phyloP scores from a whole-genome alignment of 1,140 invertebrate genomes.

The Grapholita molesta region DNA sequence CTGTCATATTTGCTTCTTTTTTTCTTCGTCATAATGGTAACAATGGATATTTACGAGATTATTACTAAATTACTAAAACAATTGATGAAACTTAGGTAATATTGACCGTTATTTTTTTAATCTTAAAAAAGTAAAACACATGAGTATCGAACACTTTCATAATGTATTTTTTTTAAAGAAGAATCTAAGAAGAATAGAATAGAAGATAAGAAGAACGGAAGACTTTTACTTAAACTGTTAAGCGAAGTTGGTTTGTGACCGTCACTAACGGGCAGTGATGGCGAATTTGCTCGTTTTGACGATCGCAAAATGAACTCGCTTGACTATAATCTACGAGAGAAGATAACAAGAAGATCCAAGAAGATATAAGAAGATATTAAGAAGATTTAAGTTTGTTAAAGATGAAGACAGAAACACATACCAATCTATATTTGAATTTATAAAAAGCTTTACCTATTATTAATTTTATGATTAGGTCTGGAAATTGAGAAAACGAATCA shows the following conservation, averaged over 20 bases:
- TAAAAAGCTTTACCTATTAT: too few species aligned
- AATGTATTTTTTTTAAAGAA: too few species aligned
- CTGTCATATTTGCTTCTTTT: too few species aligned
- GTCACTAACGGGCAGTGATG: conserved; percentile 78
- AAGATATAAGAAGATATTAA: neutral
- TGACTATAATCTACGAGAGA: conserved; percentile 54
- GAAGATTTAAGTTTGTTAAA: neutral
- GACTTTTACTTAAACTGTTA: conserved; percentile 45
- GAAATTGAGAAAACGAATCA: too few species aligned
- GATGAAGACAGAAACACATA: neutral
- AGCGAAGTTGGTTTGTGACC: conserved; percentile 80
- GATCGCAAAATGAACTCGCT: conserved; percentile 80
- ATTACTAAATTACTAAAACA: too few species aligned
- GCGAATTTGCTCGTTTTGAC: conserved; percentile 76
- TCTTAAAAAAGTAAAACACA: too few species aligned
- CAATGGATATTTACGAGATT: too few species aligned
- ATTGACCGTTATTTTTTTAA: too few species aligned
- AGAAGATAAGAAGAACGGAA: conserved; percentile 13
- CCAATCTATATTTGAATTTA: neutral
- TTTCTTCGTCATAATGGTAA: too few species aligned
- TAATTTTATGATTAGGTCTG: too few species aligned
- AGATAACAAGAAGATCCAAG: conserved; percentile 13
- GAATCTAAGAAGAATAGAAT: conserved; percentile 26
- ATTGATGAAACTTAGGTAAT: too few species aligned
- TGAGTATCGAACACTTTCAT: too few species aligned